Percentiles rank a stretch among this genome's conserved stretches.
Evolutionary conservation across 2,888 invertebrate species (phyloP).

Genomic region (Platycheirus rosarum): DNA sequence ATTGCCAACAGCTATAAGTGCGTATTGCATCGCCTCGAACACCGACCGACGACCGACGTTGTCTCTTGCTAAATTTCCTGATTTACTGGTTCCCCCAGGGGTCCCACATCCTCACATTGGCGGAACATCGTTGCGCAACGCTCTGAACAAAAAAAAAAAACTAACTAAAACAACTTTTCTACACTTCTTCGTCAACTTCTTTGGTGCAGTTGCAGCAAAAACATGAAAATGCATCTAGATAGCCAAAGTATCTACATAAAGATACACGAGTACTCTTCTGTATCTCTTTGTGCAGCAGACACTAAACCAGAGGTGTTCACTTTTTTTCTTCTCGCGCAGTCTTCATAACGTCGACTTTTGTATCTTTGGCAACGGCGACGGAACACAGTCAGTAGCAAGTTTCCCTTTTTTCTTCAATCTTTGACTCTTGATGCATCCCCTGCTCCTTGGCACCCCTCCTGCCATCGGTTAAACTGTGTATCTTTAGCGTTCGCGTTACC

Average conservation of each 20-base stretch:
- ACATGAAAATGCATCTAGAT: conserved; percentile 59
- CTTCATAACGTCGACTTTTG: conserved; percentile 10
- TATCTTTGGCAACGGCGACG: background rate
- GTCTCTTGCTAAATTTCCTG: conserved; percentile 53
- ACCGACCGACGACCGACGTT: conserved; percentile 18
- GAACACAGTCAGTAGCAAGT: conserved; percentile 39
- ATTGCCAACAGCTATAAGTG: conserved; percentile 62
- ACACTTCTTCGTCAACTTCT: conserved; percentile 48
- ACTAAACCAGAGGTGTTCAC: conserved; percentile 54
- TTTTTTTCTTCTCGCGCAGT: conserved; percentile 20
- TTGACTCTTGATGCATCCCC: background rate
- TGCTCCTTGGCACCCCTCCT: too few species aligned
- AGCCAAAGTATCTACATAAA: conserved; percentile 30
- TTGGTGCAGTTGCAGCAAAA: conserved; percentile 48
- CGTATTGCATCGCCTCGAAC: conserved; percentile 59
- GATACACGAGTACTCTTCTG: conserved; percentile 32
- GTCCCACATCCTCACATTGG: conserved; percentile 1
- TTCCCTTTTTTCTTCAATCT: conserved; percentile 44
- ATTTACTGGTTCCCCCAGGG: conserved; percentile 45
- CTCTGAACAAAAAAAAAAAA: conserved; percentile 20
- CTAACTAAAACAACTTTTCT: conserved; percentile 14
- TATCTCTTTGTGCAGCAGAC: conserved; percentile 28
- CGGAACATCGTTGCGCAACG: conserved; percentile 56
- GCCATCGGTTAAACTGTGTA: conserved; percentile 60
- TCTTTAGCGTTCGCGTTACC: conserved; percentile 61